These are phyloP conservation scores for Eulemur rubriventer DNA, from an alignment of 2,797 vertebrate genomes.

Conservation along the genomic window DNA sequence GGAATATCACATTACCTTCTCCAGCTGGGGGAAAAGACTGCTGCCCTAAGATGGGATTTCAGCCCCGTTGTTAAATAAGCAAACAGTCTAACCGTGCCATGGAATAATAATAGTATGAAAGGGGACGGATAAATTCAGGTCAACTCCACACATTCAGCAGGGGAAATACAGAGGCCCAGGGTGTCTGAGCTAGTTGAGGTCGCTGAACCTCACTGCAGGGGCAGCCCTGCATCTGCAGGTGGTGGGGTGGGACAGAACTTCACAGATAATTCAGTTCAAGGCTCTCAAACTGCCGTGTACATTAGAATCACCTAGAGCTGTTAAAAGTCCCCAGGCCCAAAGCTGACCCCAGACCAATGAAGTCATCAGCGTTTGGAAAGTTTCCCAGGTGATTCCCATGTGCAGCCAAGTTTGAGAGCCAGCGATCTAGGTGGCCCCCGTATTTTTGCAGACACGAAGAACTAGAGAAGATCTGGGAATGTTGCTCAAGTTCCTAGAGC, in stretches of 20 bases:
- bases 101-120: conserved; percentile 44
- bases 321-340: neutral
- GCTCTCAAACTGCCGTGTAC: neutral
- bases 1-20: conserved; percentile 66
- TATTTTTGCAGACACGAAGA: neutral
- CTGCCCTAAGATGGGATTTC: conserved; percentile 57
- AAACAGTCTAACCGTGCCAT: conserved; percentile 30
- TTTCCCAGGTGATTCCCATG: neutral
- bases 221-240: neutral
- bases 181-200: neutral
- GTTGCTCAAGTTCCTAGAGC: neutral
- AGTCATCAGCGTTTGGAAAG: neutral
- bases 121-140: conserved; percentile 39
- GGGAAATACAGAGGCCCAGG: neutral
- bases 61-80: conserved; percentile 57
- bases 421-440: neutral
- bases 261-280: neutral
- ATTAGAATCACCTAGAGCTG: neutral
- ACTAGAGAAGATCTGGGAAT: neutral
- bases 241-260: neutral
- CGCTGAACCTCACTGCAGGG: neutral
- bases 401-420: neutral
- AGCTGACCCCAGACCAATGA: neutral
- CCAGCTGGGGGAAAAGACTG: conserved; percentile 44
- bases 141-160: neutral